Base-by-base conservation (phyloP, 1,140 invertebrate species). In the Uloborus diversus region DNA sequence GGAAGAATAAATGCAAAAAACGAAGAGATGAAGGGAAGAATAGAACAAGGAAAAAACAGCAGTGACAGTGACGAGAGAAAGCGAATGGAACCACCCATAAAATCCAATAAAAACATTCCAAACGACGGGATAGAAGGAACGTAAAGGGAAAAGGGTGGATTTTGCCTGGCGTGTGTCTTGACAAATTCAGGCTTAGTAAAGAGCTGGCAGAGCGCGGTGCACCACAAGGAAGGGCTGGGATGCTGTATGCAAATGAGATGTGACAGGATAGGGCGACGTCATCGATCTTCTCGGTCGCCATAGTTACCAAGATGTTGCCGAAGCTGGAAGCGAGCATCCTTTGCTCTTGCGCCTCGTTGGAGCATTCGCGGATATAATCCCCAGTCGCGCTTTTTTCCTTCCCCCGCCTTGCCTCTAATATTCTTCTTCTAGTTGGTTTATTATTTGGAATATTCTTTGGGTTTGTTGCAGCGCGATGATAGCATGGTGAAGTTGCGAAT, bases 161-260 rank as follows among this genome's bases (percentile, higher is more conserved):
- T 11, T 37, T 33, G 20, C 32, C 51, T 35, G 28, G 59, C 64
- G 57, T 75, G 61, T 56, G 73, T 76, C 73, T 76, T 76, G 73
- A 76, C 73, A 76, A 76, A 76, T 76, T 76, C 73, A 47, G 62
- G 62, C 30, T 27, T 59, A 49, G 59, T 76, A 35, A 53, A 53
- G 73, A 35, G 53, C 37, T 79, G 76, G 64, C 64, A 79, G 49
- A 14, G 56, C 27, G 65, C 76, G 76, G 76, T 79, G 75, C 56
- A 56, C 76, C 76, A 25, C 76, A 79, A 69, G 32, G 62, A 62
- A 68, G n/a, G 49, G 51, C 75, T 79, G 75, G 64, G 62, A 68
- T 68, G 64, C 75, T 59, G 64, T 79, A 79, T 79, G 76, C 76
- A 79, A 79, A 79, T 79, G 76, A 79, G 76, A 79, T 79, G 76